Conservation (phyloP, 1,140 invertebrate genomes). For the Charaxes varanes region DNA sequence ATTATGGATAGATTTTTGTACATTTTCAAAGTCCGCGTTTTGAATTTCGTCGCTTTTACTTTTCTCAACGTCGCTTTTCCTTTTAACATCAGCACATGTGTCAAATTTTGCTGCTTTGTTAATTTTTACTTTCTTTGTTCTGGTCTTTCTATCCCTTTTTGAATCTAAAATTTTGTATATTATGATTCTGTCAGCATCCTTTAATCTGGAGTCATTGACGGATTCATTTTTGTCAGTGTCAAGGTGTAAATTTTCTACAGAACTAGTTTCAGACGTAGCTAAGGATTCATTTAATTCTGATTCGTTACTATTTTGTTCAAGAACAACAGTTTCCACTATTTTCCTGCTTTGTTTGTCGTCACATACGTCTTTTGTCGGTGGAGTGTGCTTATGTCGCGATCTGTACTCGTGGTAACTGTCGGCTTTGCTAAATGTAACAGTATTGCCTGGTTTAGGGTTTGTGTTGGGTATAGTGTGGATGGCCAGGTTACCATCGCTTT, state of each 20-base stretch:
- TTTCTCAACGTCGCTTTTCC: conserved; percentile 2
- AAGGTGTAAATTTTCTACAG: conserved; percentile 30
- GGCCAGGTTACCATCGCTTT: conserved; percentile 44
- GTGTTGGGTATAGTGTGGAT: conserved; percentile 47
- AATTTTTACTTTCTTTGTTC: conserved; percentile 14
- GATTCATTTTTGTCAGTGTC: conserved; percentile 12
- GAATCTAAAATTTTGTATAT: conserved; percentile 58
- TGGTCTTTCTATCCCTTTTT: conserved; percentile 34
- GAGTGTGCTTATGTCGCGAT: conserved; percentile 58
- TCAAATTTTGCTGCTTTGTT: conserved; percentile 1
- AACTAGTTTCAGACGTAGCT: conserved; percentile 34
- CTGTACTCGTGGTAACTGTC: conserved; percentile 64
- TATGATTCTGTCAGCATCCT: conserved; percentile 53
- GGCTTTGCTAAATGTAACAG: conserved; percentile 48
- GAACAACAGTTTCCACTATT: conserved; percentile 34
- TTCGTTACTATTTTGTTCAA: conserved; percentile 32
- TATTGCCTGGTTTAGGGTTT: conserved; percentile 34
- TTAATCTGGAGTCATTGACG: conserved; percentile 20
- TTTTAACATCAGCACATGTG: background rate
- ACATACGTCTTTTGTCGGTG: conserved; percentile 51
- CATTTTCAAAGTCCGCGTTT: conserved; percentile 7
- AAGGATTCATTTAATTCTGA: conserved; percentile 26
- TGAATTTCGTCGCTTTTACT: background rate
- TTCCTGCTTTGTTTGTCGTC: conserved; percentile 25
- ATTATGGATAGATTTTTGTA: conserved; percentile 4